Conservation (phyloP, 1,140 invertebrate species). For the Caenorhabditis brenneri region DNA sequence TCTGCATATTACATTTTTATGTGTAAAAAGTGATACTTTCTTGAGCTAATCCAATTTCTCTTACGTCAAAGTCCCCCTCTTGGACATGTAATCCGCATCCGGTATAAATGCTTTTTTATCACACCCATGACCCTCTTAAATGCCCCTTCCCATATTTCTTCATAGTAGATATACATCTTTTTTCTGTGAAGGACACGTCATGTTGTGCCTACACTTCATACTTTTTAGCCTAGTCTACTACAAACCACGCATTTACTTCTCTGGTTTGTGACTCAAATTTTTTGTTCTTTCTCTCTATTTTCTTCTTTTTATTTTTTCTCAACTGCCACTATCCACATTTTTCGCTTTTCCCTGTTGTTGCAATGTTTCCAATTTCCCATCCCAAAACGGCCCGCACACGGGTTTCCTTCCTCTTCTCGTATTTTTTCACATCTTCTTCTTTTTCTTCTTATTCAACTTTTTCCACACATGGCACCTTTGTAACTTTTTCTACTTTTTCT, state of each 20-base stretch:
- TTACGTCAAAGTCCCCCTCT: background rate
- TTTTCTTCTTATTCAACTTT: background rate
- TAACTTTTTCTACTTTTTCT: background rate
- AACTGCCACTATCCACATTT: background rate
- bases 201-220: background rate
- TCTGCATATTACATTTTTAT: conserved; percentile 1
- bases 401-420: background rate
- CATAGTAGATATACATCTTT: background rate
- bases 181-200: background rate
- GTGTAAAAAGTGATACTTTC: background rate
- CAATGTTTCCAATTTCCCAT: background rate
- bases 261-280: conserved; percentile 22
- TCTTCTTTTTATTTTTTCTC: background rate
- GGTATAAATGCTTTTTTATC: background rate
- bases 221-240: background rate
- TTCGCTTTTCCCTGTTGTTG: background rate
- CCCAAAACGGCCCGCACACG: conserved; percentile 18
- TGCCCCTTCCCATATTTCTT: too few species aligned
- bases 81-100: background rate
- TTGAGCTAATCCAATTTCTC: background rate
- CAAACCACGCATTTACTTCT: background rate
- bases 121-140: background rate
- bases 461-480: too few species aligned
- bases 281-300: background rate
- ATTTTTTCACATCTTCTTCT: background rate